Evolutionary conservation across 2,888 invertebrate species (phyloP), one percentile per base, ranked within the genome.

Genomic region (Isoperla grammatica): DNA sequence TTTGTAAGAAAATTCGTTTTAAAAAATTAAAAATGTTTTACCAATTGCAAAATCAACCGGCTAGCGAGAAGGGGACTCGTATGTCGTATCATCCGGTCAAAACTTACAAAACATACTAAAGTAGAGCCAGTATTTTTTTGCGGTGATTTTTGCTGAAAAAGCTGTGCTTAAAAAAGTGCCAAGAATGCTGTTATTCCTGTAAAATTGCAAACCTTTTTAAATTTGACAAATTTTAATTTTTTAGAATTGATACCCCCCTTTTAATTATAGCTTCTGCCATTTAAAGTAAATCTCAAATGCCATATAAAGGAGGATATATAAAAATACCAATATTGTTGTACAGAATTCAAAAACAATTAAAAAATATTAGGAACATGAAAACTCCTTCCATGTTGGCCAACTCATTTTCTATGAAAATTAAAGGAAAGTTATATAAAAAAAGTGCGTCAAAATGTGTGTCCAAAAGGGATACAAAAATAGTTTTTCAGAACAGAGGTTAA

Each of bases 341-440:
- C 20, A 58, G 15, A 45, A 43, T 11, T 43, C 19, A n/a, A 29
- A 42, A 17, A 55, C 12, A 43, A 19, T 20, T 35, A 4, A 45
- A 29, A 42, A 13, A 12, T 48, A 49, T 40, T 42, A 48, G 48
- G 17, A 60, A 29, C 29, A 29, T 29, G 29, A 29, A 29, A 29
- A 6, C 29, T 29, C 29, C 29, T 29, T 29, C 29, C 29, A 29
- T 29, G 29, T 29, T 29, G 29, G 8, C 8, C 29, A 29, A 29
- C 29, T 29, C 22, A 55, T 63, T 58, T 58, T 56, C 42, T 59
- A 57, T 53, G 59, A 53, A 54, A 60, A 60, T 50, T 29, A 49
- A 46, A 57, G 35, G 9, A 37, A 57, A 61, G 57, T 6, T 29
- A 45, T 56, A 60, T 60, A 29, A 29, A 29, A 29, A 29, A 29